Evolutionary conservation across 1,140 invertebrate genomes (phyloP), one percentile per base, ranked within the genome.

Genomic region (Ruditapes philippinarum): DNA sequence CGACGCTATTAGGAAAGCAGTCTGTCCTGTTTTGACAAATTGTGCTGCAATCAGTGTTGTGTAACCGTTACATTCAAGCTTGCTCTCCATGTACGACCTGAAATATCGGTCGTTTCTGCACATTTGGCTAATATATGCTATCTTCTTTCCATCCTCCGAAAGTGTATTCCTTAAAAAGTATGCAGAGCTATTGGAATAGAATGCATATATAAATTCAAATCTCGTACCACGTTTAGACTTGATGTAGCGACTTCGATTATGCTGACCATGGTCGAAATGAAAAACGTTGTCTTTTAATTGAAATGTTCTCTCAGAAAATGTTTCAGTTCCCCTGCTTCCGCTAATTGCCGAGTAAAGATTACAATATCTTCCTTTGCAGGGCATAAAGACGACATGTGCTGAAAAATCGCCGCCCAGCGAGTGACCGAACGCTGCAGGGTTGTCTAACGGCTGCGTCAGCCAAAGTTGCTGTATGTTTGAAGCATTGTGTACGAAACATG

Each of bases 1-100:
- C 3, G 57, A 60, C 12, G 57, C 79, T 42, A 62, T 33, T 9
- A 60, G 25, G 7, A 57, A 33, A 28, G 36, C 22, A 38, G 14
- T 33, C 11, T 28, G n/a, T 62, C 7, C 2, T 22, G 54, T n/a
- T 11, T 40, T 40, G 12, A 65, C 3, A 4, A 28, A 14, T n/a
- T 22, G 25, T 7, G 79, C 79, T 7, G 79, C 33, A 4, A 62
- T n/a, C 0, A 81, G 51, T 28, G 28, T 81, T 19, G 79, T 81
- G 36, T 60, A 62, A 17, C 57, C 79, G 17, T 81, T 57, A 33
- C 79, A 81, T 12, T 81, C 79, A 22, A 81, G 31, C 38, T 42
- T 57, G 19, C 36, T 60, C 36, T 81, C 79, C 51, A 81, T 81
- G 42, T 81, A 81, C 12, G 79, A 57, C 25, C 79, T n/a, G 38